phyloP scores from a whole-genome alignment of 1,140 invertebrate species.

The Cherax destructor region DNA sequence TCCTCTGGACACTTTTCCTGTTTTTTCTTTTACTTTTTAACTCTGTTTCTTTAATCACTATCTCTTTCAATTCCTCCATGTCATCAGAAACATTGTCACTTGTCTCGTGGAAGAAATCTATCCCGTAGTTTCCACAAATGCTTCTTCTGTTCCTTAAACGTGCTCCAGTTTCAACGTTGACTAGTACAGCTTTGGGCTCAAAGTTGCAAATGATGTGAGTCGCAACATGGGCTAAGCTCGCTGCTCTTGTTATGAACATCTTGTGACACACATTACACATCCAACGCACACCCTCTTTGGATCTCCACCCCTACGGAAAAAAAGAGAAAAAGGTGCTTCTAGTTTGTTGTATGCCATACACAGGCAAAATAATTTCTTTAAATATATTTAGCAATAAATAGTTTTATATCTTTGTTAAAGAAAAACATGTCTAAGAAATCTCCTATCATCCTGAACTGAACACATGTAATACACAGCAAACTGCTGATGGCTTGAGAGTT shows the following conservation, averaged over 20 bases:
- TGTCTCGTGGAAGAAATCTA: neutral
- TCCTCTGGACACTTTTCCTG: neutral
- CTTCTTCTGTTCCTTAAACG: neutral
- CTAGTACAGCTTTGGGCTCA: slow-evolving; percentile 39
- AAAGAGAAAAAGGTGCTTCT: slow-evolving; percentile 67
- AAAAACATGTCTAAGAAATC: neutral
- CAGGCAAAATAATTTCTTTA: slow-evolving; percentile 12
- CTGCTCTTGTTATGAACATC: slow-evolving; percentile 40
- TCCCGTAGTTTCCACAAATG: neutral
- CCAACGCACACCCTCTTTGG: slow-evolving; percentile 32
- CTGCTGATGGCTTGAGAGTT: slow-evolving; percentile 40
- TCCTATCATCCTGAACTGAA: slow-evolving; percentile 14
- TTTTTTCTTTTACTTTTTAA: neutral
- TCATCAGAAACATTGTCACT: slow-evolving; percentile 1
- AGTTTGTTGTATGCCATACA: slow-evolving; percentile 35
- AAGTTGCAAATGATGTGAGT: slow-evolving; percentile 54
- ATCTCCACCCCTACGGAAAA: slow-evolving; percentile 55
- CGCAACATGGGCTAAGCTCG: slow-evolving; percentile 52
- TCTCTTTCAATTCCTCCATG: neutral
- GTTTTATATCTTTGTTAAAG: neutral
- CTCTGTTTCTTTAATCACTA: neutral
- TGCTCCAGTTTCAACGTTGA: neutral
- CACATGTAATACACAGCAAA: slow-evolving; percentile 13
- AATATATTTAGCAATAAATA: neutral
- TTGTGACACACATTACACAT: slow-evolving; percentile 58